Conservation (phyloP, 2,888 invertebrate genomes). For the Drosophila setosimentum region DNA sequence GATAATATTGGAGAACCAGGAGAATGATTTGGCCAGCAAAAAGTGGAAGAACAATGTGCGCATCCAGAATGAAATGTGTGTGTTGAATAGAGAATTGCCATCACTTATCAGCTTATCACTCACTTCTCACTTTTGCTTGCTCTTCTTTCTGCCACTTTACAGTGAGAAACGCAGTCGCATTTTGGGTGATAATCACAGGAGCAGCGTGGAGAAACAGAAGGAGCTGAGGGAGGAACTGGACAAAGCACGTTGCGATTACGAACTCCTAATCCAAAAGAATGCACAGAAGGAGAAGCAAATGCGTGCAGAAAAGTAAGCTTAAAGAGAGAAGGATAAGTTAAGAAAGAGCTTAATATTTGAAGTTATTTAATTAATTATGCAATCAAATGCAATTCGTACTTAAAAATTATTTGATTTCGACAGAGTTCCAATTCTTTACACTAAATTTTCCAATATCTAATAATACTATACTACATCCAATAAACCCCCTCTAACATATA, state of each 20-base stretch:
- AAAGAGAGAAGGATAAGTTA: neutral
- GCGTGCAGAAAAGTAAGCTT: constrained; percentile 80
- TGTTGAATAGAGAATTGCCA: neutral
- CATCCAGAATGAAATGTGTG: constrained; percentile 68
- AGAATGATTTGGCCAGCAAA: constrained; percentile 57
- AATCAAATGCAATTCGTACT: neutral
- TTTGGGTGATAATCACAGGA: constrained; percentile 68
- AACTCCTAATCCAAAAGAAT: constrained; percentile 66
- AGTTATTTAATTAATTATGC: neutral
- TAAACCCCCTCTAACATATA: neutral
- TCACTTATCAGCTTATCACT: no score
- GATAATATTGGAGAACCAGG: constrained; percentile 51
- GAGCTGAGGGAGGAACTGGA: constrained; percentile 74
- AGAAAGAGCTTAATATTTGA: neutral
- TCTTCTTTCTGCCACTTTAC: neutral
- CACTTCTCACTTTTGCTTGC: neutral
- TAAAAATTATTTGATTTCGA: no score
- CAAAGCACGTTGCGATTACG: constrained; percentile 59
- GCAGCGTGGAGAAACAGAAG: constrained; percentile 72
- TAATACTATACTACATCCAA: neutral
- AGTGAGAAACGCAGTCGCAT: constrained; percentile 77
- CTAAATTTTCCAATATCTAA: neutral
- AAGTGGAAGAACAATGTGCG: constrained; percentile 68
- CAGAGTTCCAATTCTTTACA: no score
- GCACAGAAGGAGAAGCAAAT: constrained; percentile 72